phyloP scores from a whole-genome alignment of 2,888 invertebrate species.

The Drosophila seclusa region DNA sequence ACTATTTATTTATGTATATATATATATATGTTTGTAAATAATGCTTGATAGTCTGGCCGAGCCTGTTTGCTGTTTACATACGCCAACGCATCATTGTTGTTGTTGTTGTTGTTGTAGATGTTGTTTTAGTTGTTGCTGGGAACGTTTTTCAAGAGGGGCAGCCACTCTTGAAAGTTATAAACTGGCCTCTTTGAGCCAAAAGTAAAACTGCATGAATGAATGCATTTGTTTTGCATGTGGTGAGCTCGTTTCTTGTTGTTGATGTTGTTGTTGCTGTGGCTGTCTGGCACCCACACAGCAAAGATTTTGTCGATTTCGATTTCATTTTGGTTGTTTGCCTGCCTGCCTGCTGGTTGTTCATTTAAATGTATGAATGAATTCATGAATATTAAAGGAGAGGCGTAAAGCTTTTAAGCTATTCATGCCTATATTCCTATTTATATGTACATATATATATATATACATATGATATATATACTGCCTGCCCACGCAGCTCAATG shows the following conservation, averaged over 20 bases:
- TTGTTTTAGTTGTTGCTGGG: slow-evolving; percentile 34
- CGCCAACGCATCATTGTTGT: slow-evolving; percentile 52
- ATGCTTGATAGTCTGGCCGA: slow-evolving; percentile 45
- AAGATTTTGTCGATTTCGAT: slow-evolving; percentile 53
- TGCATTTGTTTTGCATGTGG: slow-evolving; percentile 63
- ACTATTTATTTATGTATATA: not conserved
- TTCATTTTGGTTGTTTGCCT: slow-evolving; percentile 60
- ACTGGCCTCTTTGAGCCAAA: slow-evolving; percentile 52
- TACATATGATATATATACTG: slow-evolving; percentile 12
- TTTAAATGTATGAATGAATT: slow-evolving; percentile 60
- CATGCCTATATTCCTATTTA: slow-evolving; percentile 9
- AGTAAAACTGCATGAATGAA: slow-evolving; percentile 58
- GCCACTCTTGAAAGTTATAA: slow-evolving; percentile 57
- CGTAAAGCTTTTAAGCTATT: slow-evolving; percentile 30
- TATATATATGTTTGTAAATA: slow-evolving; percentile 9
- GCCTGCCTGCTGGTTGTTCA: slow-evolving; percentile 59
- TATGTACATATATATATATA: slow-evolving; percentile 4
- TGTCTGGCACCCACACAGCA: slow-evolving; percentile 63
- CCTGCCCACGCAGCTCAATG: slow-evolving; percentile 39
- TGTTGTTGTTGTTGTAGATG: slow-evolving; percentile 27
- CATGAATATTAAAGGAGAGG: slow-evolving; percentile 62
- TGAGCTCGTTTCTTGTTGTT: slow-evolving; percentile 12
- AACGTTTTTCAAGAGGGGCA: slow-evolving; percentile 39
- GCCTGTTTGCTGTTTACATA: slow-evolving; percentile 60
- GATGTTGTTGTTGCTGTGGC: slow-evolving; percentile 22